Evolutionary conservation across 2,888 invertebrate genomes (phyloP), one percentile per base, ranked within the genome.

Genomic region (Eristalinus sepulchralis): DNA sequence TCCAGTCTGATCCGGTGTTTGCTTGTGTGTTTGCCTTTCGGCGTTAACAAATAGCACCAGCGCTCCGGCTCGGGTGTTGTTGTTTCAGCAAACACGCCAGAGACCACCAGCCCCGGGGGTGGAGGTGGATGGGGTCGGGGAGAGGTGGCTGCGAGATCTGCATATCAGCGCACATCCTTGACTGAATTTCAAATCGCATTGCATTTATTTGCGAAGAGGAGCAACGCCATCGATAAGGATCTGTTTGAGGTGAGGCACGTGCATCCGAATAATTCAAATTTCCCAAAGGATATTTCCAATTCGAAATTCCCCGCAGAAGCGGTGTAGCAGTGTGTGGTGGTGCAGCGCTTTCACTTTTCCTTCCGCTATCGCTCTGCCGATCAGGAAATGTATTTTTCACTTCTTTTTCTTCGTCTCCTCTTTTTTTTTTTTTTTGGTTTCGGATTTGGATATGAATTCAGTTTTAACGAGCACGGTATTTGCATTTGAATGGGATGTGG

Each of bases 401-500:
- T 62, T 62, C 33, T 47, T 72, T 70, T 62, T 53, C 39, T 10
- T 10, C n/a, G 39, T 27, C 27, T 27, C 27, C 27, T 27, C n/a
- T 39, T 62, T 27, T 34, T 53, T 31, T n/a, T 68, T 53, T 27
- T 62, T 80, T 59, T 81, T 17, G 63, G 34, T 78, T 85, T 85
- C 47, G 47, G 47, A 47, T 47, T 47, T 47, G 47, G 47, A 47
- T 75, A 57, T 75, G 55, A 71, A 82, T 79, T 82, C 86, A 63
- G 86, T 86, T 86, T 86, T 86, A 86, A 86, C 83, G 86, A 83
- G 78, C 62, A 59, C 36, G 24, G 75, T 86, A 86, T 86, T 86
- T 86, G 83, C 86, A 86, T 86, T 75, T 79, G 86, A 83, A 83
- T 83, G 83, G 75, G 68, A 79, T 83, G 78, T 73, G 71, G 55